Percentiles rank a stretch among this genome's conserved stretches.
phyloP scores from a whole-genome alignment of 1,140 invertebrate genomes.

The Tetramorium simillimum region DNA sequence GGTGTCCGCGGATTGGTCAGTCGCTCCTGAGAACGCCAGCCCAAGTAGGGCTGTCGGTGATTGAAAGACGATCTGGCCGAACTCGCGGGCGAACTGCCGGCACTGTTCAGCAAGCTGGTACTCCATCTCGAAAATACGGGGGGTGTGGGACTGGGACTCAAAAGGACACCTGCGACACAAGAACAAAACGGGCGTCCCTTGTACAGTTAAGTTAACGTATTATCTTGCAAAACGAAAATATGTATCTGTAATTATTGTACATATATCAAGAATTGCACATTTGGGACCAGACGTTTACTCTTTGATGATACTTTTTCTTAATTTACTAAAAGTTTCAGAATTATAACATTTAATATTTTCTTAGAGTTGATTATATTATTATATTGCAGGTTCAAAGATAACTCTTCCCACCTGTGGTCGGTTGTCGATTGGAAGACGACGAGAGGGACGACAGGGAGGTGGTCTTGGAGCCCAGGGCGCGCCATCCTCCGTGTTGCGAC shows the following conservation, averaged over 20 bases:
- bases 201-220: neutral
- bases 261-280: neutral
- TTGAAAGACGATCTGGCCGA: conserved; percentile 89
- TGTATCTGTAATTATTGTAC: neutral
- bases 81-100: conserved; percentile 88
- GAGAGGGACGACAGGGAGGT: conserved; percentile 90
- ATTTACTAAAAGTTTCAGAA: neutral
- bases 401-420: conserved; percentile 78
- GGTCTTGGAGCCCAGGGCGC: conserved; percentile 91
- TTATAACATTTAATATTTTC: neutral
- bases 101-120: conserved; percentile 93
- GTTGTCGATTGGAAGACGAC: conserved; percentile 84
- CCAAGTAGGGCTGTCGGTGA: conserved; percentile 92
- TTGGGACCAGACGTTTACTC: neutral
- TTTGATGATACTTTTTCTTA: neutral
- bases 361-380: neutral
- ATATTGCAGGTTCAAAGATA: neutral
- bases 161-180: conserved; percentile 77
- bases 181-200: neutral
- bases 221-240: neutral
- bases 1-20: conserved; percentile 92
- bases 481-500: conserved; percentile 88
- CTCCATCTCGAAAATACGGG: conserved; percentile 92
- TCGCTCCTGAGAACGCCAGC: conserved; percentile 95
- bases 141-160: conserved; percentile 85